Evolutionary conservation across 2,797 vertebrate genomes (phyloP).

Genomic region (Columba guinea): DNA sequence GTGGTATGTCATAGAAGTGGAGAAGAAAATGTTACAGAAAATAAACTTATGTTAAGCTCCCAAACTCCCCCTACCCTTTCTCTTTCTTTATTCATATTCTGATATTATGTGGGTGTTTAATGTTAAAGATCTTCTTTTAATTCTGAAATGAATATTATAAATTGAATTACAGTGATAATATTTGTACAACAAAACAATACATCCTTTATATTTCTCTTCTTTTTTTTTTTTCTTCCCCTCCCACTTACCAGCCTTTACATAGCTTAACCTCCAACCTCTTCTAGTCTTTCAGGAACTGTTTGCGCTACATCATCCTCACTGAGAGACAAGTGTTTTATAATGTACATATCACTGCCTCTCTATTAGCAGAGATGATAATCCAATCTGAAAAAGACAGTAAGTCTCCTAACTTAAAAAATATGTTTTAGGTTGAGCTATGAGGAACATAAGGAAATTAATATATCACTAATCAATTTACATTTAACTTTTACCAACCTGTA

Average conservation of each 20-base stretch:
- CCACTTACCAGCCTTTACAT: background rate
- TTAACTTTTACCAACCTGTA: background rate
- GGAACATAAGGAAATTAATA: background rate
- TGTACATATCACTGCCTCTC: background rate
- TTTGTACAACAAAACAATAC: background rate
- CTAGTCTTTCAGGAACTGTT: background rate
- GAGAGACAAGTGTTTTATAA: background rate
- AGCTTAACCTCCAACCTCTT: background rate
- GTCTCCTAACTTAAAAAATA: background rate
- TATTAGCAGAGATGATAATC: background rate
- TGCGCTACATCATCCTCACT: background rate
- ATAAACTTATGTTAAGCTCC: background rate
- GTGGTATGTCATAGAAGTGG: background rate
- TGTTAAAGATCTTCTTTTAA: background rate
- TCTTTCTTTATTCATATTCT: background rate
- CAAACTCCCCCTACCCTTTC: background rate
- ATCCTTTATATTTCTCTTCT: background rate
- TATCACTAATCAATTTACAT: background rate
- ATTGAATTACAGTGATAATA: background rate
- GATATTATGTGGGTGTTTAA: background rate
- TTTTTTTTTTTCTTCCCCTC: too few species aligned
- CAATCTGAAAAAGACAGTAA: background rate
- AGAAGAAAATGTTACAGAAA: background rate
- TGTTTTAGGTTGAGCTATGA: background rate
- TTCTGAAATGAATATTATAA: background rate